Base-by-base conservation (phyloP, 2,113 vertebrate genomes). In the Elanus axillaris region DNA sequence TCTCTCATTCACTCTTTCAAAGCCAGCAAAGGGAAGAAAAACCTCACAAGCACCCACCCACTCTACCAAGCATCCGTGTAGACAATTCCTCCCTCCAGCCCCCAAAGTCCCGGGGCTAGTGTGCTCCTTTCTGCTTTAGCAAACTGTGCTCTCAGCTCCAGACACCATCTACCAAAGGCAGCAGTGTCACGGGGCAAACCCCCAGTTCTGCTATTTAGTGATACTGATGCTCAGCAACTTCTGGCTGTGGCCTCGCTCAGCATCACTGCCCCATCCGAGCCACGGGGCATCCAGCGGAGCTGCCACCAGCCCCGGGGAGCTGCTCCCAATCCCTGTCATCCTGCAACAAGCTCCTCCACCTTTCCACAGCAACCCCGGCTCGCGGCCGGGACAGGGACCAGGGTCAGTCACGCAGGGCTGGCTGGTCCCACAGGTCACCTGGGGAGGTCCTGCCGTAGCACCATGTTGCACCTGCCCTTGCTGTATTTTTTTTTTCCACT, bases 181-280 rank as follows among this genome's bases (percentile, higher is more conserved):
- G 11, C 29, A 34, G 26, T 3, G 3, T 5, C 4, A 0, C 11
- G 18, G 53, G 21, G 16, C 53, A 69, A 69, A 12, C 3, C 7
- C 25, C 15, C 17, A 20, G 23, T 27, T 64, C 64, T 52, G 23
- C 43, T 53, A 10, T 26, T 40, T 48, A 48, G 43, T 8, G 78
- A 58, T 23, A 45, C 47, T n/a, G 36, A 73, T 25, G 42, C 48
- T 58, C 88, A 50, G 36, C 1, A 0, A 10, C 22, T 43, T 43
- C 45, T 43, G 59, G 52, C 40, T 63, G 18, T 48, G 76, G 56
- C 26, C 22, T 9, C 2, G 3, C 34, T 34, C n/a, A 29, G 74
- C 26, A 48, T 16, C 9, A 0, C 16, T 67, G 53, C 52, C 32
- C 52, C 42, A 21, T 22, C 60, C 1, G 4, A 66, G 47, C 40